A percentile compares a stretch with the other conserved stretches of the same genome.
Evolutionary conservation across 1,140 invertebrate genomes (phyloP).

Genomic region (Anastrepha ludens): DNA sequence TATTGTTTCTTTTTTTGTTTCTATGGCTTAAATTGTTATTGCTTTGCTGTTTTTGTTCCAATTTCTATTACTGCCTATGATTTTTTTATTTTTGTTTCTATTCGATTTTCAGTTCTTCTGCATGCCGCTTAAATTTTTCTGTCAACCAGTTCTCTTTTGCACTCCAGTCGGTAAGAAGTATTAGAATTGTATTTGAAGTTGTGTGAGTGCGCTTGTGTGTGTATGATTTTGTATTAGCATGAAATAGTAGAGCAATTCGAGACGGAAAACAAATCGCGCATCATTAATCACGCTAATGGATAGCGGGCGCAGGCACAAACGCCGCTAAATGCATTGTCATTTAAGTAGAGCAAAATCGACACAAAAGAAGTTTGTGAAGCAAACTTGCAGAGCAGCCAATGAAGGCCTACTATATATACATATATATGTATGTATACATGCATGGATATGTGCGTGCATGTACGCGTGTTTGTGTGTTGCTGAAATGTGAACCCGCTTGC

Average conservation of each 20-base stretch:
- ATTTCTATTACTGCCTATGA: neutral
- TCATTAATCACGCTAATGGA: slow-evolving; percentile 49
- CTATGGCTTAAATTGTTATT: too few relatives aligned
- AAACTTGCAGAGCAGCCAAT: neutral
- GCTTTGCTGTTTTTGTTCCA: neutral
- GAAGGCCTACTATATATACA: too few relatives aligned
- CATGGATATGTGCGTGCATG: neutral
- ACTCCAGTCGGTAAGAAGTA: neutral
- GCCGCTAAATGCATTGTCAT: slow-evolving; percentile 35
- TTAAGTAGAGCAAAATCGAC: slow-evolving; percentile 29
- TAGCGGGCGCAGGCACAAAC: slow-evolving; percentile 7
- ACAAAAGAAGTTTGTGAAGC: neutral
- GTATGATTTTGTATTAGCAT: neutral
- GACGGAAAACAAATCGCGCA: slow-evolving; percentile 46
- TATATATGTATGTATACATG: neutral
- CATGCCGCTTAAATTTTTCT: neutral
- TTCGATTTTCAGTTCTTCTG: neutral
- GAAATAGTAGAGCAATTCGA: slow-evolving; percentile 9
- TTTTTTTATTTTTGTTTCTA: neutral
- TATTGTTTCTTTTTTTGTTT: neutral
- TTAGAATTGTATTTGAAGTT: too few relatives aligned
- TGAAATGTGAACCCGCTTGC: slow-evolving; percentile 15
- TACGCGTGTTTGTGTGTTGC: neutral
- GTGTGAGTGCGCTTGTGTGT: too few relatives aligned
- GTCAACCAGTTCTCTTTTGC: too few relatives aligned